Conservation (phyloP, 2,888 invertebrate genomes). For the Plebejus melissa region DNA sequence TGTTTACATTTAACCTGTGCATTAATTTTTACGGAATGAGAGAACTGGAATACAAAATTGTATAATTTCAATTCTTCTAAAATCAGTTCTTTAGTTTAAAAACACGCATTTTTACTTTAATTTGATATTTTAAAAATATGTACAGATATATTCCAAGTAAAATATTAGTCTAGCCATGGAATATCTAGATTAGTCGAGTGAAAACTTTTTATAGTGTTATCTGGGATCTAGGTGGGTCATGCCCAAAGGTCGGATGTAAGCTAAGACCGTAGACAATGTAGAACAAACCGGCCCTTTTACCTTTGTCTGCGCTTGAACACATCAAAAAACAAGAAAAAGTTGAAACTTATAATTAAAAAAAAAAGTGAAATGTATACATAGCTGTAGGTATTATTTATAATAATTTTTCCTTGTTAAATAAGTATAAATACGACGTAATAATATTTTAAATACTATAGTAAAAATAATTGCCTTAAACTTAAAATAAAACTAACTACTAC, state of each 20-base stretch:
- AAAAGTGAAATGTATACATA: neutral
- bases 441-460: neutral
- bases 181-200: constrained; percentile 1
- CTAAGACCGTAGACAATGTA: constrained; percentile 1
- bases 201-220: constrained; percentile 3
- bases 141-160: neutral
- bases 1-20: neutral
- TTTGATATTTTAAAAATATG: neutral
- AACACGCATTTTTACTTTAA: neutral
- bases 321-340: neutral
- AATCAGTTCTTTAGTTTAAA: neutral
- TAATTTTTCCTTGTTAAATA: too few species aligned
- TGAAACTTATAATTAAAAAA: neutral
- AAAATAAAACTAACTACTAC: neutral
- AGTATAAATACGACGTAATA: neutral
- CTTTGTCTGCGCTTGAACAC: neutral
- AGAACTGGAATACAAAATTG: neutral
- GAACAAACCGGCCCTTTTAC: constrained; percentile 4
- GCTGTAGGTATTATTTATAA: neutral
- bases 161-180: neutral
- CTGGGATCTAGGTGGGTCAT: constrained; percentile 1
- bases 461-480: neutral
- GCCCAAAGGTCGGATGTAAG: neutral
- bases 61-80: neutral
- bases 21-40: neutral